A percentile compares a stretch with the other conserved stretches of the same genome.
Evolutionary conservation across 2,113 vertebrate genomes (phyloP).

Genomic region (Mystacornis crossleyi): DNA sequence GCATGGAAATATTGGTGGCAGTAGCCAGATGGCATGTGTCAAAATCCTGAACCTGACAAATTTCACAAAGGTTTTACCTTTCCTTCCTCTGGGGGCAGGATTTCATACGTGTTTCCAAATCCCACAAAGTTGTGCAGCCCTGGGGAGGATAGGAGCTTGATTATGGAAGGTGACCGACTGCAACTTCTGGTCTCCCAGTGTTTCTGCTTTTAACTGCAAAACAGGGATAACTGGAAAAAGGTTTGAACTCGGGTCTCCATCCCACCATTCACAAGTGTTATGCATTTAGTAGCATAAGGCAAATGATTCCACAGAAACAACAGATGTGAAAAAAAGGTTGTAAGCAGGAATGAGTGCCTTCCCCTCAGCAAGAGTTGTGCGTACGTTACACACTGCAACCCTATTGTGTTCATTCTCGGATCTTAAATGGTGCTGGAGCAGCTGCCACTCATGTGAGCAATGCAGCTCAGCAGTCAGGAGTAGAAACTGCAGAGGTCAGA

Average conservation of each 20-base stretch:
- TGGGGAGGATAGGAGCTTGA: not conserved
- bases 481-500: not conserved
- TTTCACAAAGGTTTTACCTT: not conserved
- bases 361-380: not conserved
- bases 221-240: not conserved
- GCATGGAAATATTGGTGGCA: not conserved
- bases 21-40: not conserved
- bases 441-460: not conserved
- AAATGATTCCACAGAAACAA: not conserved
- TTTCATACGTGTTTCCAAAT: not conserved
- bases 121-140: not conserved
- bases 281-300: not conserved
- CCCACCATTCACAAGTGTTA: not conserved
- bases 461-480: not conserved
- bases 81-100: not conserved
- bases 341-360: not conserved
- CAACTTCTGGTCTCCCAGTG: not conserved
- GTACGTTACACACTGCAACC: accelerated
- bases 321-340: not conserved
- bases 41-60: not conserved
- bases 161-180: not conserved
- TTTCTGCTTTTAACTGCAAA: not conserved
- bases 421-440: not conserved
- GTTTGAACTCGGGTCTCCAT: not conserved
- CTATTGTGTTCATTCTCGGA: accelerated